Evolutionary conservation across 2,797 vertebrate genomes (phyloP).

Genomic region (Scolopax bukidnonensis): DNA sequence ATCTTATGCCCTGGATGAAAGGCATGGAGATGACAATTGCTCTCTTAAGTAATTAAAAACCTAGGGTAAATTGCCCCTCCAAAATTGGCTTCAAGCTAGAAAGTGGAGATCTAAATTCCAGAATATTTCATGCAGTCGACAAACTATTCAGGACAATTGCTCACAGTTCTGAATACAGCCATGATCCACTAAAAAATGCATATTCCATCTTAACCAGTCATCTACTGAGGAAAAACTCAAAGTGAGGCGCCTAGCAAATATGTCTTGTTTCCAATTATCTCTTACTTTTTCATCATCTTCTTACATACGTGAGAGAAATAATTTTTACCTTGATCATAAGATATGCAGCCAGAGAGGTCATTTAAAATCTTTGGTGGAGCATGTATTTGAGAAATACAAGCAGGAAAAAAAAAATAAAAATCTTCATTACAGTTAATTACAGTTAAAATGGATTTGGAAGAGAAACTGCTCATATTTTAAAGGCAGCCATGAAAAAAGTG

Average conservation of each 20-base stretch:
- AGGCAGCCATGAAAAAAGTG: background rate
- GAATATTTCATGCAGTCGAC: background rate
- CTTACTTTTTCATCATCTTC: background rate
- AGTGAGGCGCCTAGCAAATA: background rate
- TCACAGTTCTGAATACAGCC: background rate
- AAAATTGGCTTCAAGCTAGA: background rate
- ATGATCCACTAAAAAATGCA: background rate
- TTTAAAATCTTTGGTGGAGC: background rate
- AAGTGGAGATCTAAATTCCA: background rate
- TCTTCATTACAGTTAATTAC: slow-evolving; percentile 19
- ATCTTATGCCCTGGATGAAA: background rate
- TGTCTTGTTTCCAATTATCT: background rate
- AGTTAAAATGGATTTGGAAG: slow-evolving; percentile 27
- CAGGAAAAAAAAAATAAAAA: background rate
- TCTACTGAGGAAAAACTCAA: background rate
- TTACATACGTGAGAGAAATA: background rate
- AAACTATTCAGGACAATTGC: background rate
- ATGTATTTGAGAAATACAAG: slow-evolving; percentile 18
- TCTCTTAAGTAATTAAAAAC: background rate
- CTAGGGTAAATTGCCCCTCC: background rate
- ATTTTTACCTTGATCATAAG: background rate
- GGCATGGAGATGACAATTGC: background rate
- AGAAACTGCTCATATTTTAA: slow-evolving; percentile 30
- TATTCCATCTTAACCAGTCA: background rate
- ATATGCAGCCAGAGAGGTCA: background rate